A percentile compares a stretch with the other conserved stretches of the same genome.
phyloP scores from a whole-genome alignment of 2,113 vertebrate species.

The Neogobius melanostomus region DNA sequence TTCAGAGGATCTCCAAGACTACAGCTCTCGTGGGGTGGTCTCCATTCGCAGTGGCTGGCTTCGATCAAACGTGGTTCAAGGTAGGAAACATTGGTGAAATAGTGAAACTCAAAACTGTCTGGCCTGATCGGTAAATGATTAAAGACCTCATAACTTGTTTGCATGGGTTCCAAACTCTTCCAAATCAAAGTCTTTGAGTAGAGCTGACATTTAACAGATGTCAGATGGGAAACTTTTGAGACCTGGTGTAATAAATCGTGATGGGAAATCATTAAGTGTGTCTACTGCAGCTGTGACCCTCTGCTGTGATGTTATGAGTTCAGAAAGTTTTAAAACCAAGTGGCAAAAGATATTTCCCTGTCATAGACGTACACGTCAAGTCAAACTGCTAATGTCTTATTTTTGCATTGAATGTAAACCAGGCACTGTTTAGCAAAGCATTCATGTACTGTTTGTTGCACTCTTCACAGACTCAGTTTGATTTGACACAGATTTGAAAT shows the following conservation, averaged over 20 bases:
- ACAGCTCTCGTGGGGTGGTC: no score
- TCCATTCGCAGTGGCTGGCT: no score
- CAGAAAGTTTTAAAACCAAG: neutral
- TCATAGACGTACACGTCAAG: no score
- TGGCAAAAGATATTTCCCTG: neutral
- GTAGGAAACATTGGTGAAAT: neutral
- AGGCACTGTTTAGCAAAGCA: no score
- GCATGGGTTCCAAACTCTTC: neutral
- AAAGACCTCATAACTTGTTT: neutral
- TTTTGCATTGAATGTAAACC: no score
- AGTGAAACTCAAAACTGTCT: neutral
- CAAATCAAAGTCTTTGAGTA: neutral
- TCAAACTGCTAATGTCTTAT: no score
- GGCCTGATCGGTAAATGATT: neutral
- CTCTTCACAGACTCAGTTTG: neutral
- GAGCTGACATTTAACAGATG: neutral
- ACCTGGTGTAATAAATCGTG: neutral
- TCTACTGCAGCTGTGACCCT: neutral
- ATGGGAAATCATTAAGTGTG: conserved; percentile 1
- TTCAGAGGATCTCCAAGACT: no score
- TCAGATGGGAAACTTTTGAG: neutral
- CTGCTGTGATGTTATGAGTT: neutral
- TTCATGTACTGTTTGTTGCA: no score
- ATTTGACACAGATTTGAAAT: no score
- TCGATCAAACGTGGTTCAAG: neutral